Evolutionary conservation across 2,797 vertebrate genomes (phyloP).

Genomic region (Sebastiscus tertius): DNA sequence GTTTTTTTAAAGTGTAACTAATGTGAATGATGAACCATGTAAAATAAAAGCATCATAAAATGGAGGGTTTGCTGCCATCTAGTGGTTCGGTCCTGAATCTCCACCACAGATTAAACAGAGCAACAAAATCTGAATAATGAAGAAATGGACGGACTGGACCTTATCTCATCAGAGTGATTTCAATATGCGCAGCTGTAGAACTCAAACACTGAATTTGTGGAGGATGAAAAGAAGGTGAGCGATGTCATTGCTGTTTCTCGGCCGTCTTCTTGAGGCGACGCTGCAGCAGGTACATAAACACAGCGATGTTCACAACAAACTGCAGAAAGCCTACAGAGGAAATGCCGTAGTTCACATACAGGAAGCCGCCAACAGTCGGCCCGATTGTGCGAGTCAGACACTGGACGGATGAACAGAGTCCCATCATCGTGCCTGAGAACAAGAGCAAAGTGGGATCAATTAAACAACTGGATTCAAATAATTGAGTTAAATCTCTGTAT

Average conservation of each 20-base stretch:
- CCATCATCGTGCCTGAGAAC: conserved; percentile 91
- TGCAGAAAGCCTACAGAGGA: conserved; percentile 89
- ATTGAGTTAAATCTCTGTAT: neutral
- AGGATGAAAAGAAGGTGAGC: neutral
- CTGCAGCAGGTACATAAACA: conserved; percentile 84
- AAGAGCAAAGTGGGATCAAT: conserved; percentile 7
- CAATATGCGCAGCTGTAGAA: neutral
- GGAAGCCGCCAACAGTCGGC: conserved; percentile 89
- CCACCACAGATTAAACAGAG: neutral
- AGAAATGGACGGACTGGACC: neutral
- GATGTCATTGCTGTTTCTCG: conserved; percentile 29
- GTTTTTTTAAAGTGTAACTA: neutral
- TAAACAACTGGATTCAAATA: neutral
- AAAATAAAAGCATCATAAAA: neutral
- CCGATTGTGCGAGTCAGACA: conserved; percentile 89
- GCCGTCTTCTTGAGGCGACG: conserved; percentile 32
- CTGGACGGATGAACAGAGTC: conserved; percentile 89
- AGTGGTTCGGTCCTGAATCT: conserved; percentile 13
- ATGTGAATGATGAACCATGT: neutral
- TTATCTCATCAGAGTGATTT: neutral
- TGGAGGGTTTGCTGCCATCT: conserved; percentile 54
- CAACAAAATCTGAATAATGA: neutral
- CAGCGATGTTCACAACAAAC: conserved; percentile 78
- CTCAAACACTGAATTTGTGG: neutral
- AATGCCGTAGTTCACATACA: conserved; percentile 90